Evolutionary conservation across 2,113 vertebrate genomes (phyloP), one percentile per base, ranked within the genome.

Genomic region (Atractosteus spatula): DNA sequence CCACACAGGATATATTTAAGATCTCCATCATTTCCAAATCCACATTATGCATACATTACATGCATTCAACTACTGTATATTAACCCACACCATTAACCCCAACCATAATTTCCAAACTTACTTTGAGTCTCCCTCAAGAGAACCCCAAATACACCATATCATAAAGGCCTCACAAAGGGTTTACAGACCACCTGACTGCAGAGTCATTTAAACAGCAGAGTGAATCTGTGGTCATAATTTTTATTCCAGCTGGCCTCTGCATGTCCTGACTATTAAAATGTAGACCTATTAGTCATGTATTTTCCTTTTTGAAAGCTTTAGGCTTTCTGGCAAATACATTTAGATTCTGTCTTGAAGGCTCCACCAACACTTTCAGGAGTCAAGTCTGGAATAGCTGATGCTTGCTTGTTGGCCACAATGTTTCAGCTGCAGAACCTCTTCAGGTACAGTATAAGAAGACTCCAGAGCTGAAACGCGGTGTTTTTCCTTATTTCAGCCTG

Each of bases 1-100:
- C 76, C 75, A 70, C 74, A 75, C 72, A 74, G 81, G 79, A 86
- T 85, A 81, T 72, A 78, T 80, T 85, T 87, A 85, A 84, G 76
- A 63, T 66, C 51, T 70, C 80, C 79, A 79, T 89, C 82, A 85
- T 82, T 84, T 76, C 79, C 67, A 72, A 74, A 80, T 77, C 80
- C 29, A 55, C 64, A 79, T 76, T 76, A 68, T 41, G 16, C 8
- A 16, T 29, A 14, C 10, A 2, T 45, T 16, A 65, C 61, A 29
- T 10, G 29, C 8, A 45, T 43, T 54, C 66, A 51, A 17, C 16
- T 8, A 29, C 29, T 29, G 29, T 29, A 29, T 29, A 29, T 29
- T 29, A 29, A 29, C 29, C 29, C 29, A 29, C 2, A 1, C 29
- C 29, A 29, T 29, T 5, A 44, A 41, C 66, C 55, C 54, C 17